Evolutionary conservation across 2,797 vertebrate species (phyloP).

Genomic region (Lacerta bilineata): DNA sequence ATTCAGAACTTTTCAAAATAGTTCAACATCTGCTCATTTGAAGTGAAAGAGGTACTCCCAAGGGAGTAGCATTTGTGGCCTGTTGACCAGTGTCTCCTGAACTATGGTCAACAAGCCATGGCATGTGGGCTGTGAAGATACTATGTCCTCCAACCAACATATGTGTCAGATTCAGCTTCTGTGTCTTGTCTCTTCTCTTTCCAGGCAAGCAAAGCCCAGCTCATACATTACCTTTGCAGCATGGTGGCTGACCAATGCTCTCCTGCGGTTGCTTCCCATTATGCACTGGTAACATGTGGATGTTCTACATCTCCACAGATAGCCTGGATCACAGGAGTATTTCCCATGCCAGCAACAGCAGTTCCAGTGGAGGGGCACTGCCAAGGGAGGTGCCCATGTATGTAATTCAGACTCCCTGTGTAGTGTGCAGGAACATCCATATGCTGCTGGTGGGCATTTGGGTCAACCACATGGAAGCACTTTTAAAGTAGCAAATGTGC

Average conservation of each 20-base stretch:
- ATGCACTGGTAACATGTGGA: not conserved
- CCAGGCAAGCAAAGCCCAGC: not conserved
- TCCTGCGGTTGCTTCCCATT: not conserved
- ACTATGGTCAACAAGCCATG: not conserved
- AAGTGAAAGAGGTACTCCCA: not conserved
- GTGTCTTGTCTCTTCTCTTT: not conserved
- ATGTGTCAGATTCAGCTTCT: not conserved
- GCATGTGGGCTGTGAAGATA: not conserved
- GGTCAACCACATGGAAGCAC: not conserved
- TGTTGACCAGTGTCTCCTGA: not conserved
- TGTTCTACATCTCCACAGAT: not conserved
- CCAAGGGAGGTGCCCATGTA: not conserved
- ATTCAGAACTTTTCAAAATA: not conserved
- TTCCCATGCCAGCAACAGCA: not conserved
- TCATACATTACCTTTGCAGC: slow-evolving; percentile 12
- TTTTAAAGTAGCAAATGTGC: not conserved
- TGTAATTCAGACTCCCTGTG: not conserved
- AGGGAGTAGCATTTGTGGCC: not conserved
- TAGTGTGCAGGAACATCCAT: not conserved
- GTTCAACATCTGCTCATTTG: not conserved
- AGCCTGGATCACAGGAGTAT: not conserved
- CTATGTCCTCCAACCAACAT: not conserved
- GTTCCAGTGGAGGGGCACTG: not conserved
- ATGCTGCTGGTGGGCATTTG: not conserved
- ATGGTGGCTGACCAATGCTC: not conserved